Base-by-base conservation (phyloP, 2,113 vertebrate genomes). In the Podilymbus podiceps region DNA sequence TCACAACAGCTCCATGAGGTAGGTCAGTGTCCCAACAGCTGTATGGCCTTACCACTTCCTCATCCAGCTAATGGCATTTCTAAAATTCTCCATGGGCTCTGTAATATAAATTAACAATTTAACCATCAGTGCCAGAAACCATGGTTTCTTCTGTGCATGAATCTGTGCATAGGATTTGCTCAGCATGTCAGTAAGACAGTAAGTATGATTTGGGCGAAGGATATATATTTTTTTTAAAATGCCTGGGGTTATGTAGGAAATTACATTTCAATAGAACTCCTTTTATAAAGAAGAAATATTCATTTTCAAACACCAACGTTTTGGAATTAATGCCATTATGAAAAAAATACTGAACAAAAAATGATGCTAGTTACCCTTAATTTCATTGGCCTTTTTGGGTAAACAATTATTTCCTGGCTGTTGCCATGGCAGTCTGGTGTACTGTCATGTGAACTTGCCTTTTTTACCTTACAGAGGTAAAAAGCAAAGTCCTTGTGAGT, bases 391-490 rank as follows among this genome's bases (percentile, higher is more conserved):
- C 1, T 22, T 40, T 73, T 28, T 8, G 27, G 22, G 6, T 62
- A 69, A 11, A 59, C 60, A 33, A 6, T 4, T 58, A 83, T 85
- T 90, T 80, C 50, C 15, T 83, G 63, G 44, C 7, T 17, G 27
- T 67, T 74, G 5, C 11, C 47, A 28, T 25, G 35, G 55, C 8
- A 40, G 33, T 27, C 25, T 80, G 15, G 5, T 14, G 1, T 59
- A 40, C 24, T 6, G 5, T 12, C 5, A 1, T 11, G 28, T 55
- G 17, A 17, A n/a, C 2, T 9, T 20, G 9, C 13, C 8, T 66
- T 63, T 58, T 63, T 44, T 49, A 42, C 10, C 10, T 69, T 5
- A 2, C 8, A 17, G 8, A 80, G 33, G 17, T 67, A 55, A 89
- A 87, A 80, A 72, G 4, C 14, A 76, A 76, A 62, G 27, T 47